Evolutionary conservation across 2,113 vertebrate genomes (phyloP).

Genomic region (Nesogale talazaci): DNA sequence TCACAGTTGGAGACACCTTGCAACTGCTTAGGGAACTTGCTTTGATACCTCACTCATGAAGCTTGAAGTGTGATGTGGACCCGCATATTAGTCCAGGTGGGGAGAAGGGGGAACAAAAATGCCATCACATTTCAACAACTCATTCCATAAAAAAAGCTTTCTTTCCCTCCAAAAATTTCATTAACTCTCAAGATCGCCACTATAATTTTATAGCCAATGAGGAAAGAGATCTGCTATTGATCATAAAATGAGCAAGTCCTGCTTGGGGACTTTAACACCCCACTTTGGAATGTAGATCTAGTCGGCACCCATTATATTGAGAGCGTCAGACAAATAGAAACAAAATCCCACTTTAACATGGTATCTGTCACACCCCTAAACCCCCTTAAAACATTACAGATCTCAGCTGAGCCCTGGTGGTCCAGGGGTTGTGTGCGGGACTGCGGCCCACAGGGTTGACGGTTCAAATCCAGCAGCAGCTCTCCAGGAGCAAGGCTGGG

Average conservation of each 20-base stretch:
- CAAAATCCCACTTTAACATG: constrained; percentile 23
- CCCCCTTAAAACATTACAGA: constrained; percentile 19
- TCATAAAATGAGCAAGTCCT: not conserved
- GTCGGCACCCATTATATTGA: not conserved
- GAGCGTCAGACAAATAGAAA: constrained; percentile 20
- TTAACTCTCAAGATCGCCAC: not conserved
- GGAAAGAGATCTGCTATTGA: not conserved
- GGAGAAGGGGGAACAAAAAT: not conserved
- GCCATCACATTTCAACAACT: not conserved
- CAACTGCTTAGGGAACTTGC: not conserved
- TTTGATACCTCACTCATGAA: not conserved
- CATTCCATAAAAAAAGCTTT: not conserved
- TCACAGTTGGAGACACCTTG: not conserved
- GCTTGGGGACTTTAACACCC: not conserved
- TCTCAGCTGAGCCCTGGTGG: too few species aligned
- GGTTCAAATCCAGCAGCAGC: too few species aligned
- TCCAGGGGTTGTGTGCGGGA: too few species aligned
- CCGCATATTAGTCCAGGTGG: not conserved
- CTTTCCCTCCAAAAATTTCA: not conserved
- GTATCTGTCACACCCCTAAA: not conserved
- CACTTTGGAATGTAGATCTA: not conserved
- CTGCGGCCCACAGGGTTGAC: too few species aligned
- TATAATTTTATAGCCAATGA: constrained; percentile 2
- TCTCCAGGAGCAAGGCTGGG: too few species aligned
- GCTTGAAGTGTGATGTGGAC: not conserved